These are phyloP conservation scores for Pseudorhiza aurosa DNA, from an alignment of 30 jellyfish, hydroid and myxozoan species.

Conservation along the genomic window DNA sequence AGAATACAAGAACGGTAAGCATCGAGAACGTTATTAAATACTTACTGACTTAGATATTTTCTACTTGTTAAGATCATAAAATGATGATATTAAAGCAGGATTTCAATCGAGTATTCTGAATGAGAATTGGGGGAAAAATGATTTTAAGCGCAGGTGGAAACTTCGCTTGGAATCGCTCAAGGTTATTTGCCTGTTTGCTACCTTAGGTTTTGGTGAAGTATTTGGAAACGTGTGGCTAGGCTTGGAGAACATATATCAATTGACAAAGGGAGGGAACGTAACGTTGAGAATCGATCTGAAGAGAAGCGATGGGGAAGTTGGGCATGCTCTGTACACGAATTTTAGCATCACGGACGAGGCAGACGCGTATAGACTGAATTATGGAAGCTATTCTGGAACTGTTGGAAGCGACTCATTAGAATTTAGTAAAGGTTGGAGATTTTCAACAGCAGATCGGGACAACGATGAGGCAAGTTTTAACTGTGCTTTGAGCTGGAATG, in stretches of 20 bases:
- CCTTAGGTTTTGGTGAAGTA: constrained; percentile 28
- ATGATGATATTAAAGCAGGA: no score
- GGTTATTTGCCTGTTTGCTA: no score
- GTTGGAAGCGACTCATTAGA: constrained; percentile 3
- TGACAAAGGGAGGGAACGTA: not conserved
- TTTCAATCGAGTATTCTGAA: no score
- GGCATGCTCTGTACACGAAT: constrained; percentile 26
- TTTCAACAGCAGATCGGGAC: constrained; percentile 39
- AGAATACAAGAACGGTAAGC: constrained; percentile 15
- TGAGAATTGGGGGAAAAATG: no score
- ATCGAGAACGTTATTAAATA: no score
- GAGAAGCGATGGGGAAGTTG: constrained; percentile 1
- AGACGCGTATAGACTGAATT: not conserved
- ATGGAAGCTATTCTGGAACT: constrained; percentile 2
- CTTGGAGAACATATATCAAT: constrained; percentile 24
- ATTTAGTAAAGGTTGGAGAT: not conserved
- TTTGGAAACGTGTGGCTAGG: constrained; percentile 41
- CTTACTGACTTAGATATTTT: no score
- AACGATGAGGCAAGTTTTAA: constrained; percentile 4
- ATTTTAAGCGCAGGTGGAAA: no score
- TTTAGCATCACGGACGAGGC: constrained; percentile 23
- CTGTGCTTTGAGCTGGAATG: constrained; percentile 22
- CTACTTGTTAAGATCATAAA: no score
- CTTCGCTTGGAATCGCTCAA: no score
- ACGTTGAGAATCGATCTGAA: constrained; percentile 12